These are phyloP conservation scores for Siniperca chuatsi DNA, from an alignment of 2,113 vertebrate genomes.

Conservation along the genomic window DNA sequence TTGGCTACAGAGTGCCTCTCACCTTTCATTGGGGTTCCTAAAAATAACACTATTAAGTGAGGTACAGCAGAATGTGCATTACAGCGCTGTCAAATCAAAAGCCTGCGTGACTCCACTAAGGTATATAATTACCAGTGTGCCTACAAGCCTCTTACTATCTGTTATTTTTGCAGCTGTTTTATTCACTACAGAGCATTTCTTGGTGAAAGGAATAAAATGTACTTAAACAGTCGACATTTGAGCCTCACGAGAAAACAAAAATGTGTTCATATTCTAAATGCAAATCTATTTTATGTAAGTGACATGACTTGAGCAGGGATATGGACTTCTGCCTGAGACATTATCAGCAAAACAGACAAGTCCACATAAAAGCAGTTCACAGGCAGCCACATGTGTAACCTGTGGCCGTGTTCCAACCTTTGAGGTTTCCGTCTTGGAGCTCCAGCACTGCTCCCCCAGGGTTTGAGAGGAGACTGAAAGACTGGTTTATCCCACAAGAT, in stretches of 20 bases:
- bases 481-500: constrained; percentile 75
- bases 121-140: constrained; percentile 33
- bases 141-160: constrained; percentile 5
- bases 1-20: constrained; percentile 49
- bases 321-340: background rate
- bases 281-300: constrained; percentile 14
- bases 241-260: constrained; percentile 16
- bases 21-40: constrained; percentile 42
- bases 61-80: constrained; percentile 27
- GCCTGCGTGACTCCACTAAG: constrained; percentile 26
- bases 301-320: background rate
- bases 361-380: constrained; percentile 16
- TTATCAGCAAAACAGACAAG: constrained; percentile 21
- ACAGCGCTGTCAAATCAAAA: constrained; percentile 47
- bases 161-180: constrained; percentile 20
- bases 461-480: constrained; percentile 64
- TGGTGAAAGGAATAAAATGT: background rate
- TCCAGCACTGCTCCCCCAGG: constrained; percentile 38
- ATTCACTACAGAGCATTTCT: background rate
- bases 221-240: background rate
- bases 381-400: constrained; percentile 35
- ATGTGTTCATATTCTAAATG: background rate
- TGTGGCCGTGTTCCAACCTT: constrained; percentile 42
- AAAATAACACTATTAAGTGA: constrained; percentile 51
- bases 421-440: constrained; percentile 54